Conservation (phyloP, 2,888 invertebrate species). For the Heteromyza rotundicornis region DNA sequence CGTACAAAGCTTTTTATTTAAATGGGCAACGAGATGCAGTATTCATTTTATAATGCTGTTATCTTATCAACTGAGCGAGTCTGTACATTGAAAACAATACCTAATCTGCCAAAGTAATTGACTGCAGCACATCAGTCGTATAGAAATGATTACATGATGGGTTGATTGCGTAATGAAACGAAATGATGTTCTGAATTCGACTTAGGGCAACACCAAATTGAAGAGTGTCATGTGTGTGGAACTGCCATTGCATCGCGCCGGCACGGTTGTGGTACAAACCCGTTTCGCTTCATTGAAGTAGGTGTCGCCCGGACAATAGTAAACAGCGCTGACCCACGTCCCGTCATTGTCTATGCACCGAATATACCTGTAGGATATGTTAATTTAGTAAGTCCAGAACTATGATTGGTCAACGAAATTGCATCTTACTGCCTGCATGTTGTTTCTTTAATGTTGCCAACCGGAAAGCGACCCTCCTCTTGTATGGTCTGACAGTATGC, state of each 20-base stretch:
- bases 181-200: no score
- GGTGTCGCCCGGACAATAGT: slow-evolving; percentile 42
- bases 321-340: slow-evolving; percentile 44
- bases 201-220: not conserved
- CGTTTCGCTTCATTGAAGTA: slow-evolving; percentile 36
- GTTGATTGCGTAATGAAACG: not conserved
- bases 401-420: not conserved
- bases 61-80: no score
- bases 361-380: slow-evolving; percentile 35
- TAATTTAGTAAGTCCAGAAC: not conserved
- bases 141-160: no score
- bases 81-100: no score
- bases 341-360: slow-evolving; percentile 35
- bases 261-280: slow-evolving; percentile 33
- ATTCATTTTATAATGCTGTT: no score
- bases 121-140: no score
- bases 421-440: slow-evolving; percentile 43
- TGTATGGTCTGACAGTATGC: slow-evolving; percentile 37
- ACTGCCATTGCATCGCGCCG: slow-evolving; percentile 36
- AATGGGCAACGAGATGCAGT: no score
- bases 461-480: slow-evolving; percentile 33
- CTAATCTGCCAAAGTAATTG: no score
- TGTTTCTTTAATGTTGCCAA: slow-evolving; percentile 37
- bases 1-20: no score
- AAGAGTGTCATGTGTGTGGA: slow-evolving; percentile 28